Base-by-base conservation (phyloP, 2,113 vertebrate genomes). In the Nibea coibor region DNA sequence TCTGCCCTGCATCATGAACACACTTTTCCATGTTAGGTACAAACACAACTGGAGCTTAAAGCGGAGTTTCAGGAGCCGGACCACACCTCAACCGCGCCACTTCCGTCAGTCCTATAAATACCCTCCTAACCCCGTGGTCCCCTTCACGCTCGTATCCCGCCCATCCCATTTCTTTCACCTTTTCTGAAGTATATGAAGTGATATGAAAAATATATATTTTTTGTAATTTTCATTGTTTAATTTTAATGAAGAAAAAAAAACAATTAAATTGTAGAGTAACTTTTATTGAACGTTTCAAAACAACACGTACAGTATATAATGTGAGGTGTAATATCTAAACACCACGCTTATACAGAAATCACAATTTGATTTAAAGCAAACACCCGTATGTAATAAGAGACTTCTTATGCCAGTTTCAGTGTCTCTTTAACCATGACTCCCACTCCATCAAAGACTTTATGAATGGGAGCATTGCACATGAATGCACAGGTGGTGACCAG, bases 401-500 rank as follows among this genome's bases (percentile, higher is more conserved):
- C 17, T 51, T 20, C 10, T 92, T 89, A 95, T 66, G 93, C 94
- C 31, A 97, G 87, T 59, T 95, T 96, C 19, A 97, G 92, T 7
- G 96, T 95, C 61, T 95, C 96, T 59, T 67, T 81, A 16, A 97
- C 93, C 93, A 97, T 95, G 45, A 93, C 93, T 1, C 96, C 96
- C 0, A 97, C 65, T 63, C 96, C 96, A 31, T 97, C 96, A 39
- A 89, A 96, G 7, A 97, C 80, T 57, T 96, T 85, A 9, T 97
- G 96, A 24, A 96, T 6, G 0, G 95, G 93, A 64, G 95, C 95
- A 0, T 96, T 96, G 92, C 96, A 96, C 96, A 97, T 97, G 80
- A 96, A 97, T 24, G 96, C 96, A 2, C 92, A 93, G 42, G 95
- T 95, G 28, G 96, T 96, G 78, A 97, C 95, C 80, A 97, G 90